A percentile compares a stretch with the other conserved stretches of the same genome.
Evolutionary conservation across 2,888 invertebrate species (phyloP).

Genomic region (Exephanes ischioxanthus): DNA sequence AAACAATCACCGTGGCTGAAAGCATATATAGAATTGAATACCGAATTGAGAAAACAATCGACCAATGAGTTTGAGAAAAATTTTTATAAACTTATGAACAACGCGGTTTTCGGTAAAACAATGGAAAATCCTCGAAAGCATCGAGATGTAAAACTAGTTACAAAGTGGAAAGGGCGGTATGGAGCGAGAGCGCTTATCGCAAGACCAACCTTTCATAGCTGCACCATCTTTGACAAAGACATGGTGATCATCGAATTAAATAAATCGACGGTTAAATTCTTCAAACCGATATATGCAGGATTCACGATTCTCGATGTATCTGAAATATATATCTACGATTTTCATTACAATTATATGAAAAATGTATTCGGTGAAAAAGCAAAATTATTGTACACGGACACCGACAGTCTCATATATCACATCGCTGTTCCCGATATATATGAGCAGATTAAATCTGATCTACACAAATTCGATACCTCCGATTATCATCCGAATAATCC

Average conservation of each 20-base stretch:
- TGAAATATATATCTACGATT: neutral
- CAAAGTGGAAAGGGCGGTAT: constrained; percentile 72
- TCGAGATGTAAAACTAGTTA: constrained; percentile 76
- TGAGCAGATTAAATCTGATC: constrained; percentile 55
- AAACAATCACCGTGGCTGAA: constrained; percentile 79
- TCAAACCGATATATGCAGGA: neutral
- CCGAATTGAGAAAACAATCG: constrained; percentile 77
- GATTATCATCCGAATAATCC: constrained; percentile 62
- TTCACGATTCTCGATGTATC: neutral
- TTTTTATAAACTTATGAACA: too few relatives aligned
- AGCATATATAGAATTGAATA: constrained; percentile 73
- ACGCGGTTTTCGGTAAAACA: too few relatives aligned
- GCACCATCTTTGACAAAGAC: constrained; percentile 76
- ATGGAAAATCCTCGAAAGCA: too few relatives aligned
- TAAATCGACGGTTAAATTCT: neutral
- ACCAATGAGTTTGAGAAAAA: constrained; percentile 79
- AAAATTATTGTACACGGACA: constrained; percentile 33
- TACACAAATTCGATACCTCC: constrained; percentile 66
- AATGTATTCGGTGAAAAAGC: constrained; percentile 7
- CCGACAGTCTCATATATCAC: constrained; percentile 37
- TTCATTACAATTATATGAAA: neutral
- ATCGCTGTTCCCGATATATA: constrained; percentile 63
- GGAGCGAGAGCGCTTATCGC: constrained; percentile 77
- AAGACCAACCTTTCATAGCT: constrained; percentile 75
- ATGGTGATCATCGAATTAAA: constrained; percentile 78